These are phyloP conservation scores for Melanophora roralis DNA, from an alignment of 2,888 invertebrate species.

Conservation along the genomic window DNA sequence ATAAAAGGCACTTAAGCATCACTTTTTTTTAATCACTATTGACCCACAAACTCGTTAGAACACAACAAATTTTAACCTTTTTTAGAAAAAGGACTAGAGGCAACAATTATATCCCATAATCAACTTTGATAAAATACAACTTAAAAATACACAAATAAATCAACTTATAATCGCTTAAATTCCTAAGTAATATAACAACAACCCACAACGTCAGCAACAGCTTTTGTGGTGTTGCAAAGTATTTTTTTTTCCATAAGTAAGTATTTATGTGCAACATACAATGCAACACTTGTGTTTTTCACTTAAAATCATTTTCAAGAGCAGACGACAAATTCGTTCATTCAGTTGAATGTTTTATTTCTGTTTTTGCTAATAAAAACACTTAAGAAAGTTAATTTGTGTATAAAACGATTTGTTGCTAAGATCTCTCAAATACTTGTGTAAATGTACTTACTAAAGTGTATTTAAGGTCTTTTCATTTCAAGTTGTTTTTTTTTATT, in stretches of 20 bases:
- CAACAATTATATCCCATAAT: constrained; percentile 32
- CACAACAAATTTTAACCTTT: constrained; percentile 1
- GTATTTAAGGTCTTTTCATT: constrained; percentile 38
- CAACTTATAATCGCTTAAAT: not conserved
- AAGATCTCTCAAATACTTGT: constrained; percentile 48
- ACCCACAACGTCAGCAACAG: constrained; percentile 32
- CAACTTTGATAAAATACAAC: not conserved
- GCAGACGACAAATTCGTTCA: constrained; percentile 57
- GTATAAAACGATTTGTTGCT: constrained; percentile 59
- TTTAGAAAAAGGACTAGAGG: constrained; percentile 29
- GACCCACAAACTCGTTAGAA: constrained; percentile 46
- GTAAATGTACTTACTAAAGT: constrained; percentile 22
- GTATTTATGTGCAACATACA: not conserved
- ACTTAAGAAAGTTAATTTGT: constrained; percentile 66
- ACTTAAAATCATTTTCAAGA: constrained; percentile 51
- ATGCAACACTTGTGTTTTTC: not conserved
- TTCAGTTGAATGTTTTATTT: constrained; percentile 9
- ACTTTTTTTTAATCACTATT: not conserved
- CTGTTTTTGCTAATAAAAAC: constrained; percentile 53
- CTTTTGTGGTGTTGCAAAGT: not conserved
- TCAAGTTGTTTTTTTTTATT: not conserved
- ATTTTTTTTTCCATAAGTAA: not conserved
- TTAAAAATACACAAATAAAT: not conserved
- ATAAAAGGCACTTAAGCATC: constrained; percentile 29
- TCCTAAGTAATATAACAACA: constrained; percentile 38